Conservation (phyloP, 2,113 vertebrate genomes). For the Butorides virescens region DNA sequence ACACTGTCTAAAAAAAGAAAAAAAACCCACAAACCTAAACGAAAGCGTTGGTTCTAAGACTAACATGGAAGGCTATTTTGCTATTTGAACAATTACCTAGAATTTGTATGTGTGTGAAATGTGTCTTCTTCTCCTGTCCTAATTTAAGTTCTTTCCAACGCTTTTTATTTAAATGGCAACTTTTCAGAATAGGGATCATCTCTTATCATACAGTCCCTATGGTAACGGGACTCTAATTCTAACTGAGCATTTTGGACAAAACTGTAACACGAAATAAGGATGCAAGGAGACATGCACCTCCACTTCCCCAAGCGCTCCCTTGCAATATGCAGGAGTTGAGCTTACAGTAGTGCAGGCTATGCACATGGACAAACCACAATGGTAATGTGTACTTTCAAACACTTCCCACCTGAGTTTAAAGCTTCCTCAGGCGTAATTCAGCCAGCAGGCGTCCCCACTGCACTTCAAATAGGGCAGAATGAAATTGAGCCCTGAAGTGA, state of each 20-base stretch:
- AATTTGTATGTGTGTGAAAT: background rate
- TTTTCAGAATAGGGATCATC: background rate
- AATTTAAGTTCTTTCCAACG: background rate
- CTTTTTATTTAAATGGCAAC: background rate
- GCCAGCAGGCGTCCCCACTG: background rate
- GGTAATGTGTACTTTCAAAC: background rate
- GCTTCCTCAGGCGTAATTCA: background rate
- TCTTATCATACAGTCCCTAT: background rate
- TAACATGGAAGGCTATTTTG: background rate
- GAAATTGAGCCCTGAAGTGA: background rate
- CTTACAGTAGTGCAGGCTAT: background rate
- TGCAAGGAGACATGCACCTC: background rate
- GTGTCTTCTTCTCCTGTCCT: background rate
- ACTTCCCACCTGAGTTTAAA: background rate
- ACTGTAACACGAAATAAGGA: background rate
- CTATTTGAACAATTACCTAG: background rate
- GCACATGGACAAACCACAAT: background rate
- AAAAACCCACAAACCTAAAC: background rate
- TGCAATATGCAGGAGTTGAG: background rate
- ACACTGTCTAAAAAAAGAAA: background rate
- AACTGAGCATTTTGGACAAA: background rate
- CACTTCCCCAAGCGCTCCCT: background rate
- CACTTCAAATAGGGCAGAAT: background rate
- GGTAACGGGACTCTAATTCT: background rate
- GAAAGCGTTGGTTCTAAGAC: background rate